Percentiles rank a stretch among this genome's conserved stretches.
Evolutionary conservation across 2,888 invertebrate species (phyloP).

Genomic region (Drosophila maculinotata): DNA sequence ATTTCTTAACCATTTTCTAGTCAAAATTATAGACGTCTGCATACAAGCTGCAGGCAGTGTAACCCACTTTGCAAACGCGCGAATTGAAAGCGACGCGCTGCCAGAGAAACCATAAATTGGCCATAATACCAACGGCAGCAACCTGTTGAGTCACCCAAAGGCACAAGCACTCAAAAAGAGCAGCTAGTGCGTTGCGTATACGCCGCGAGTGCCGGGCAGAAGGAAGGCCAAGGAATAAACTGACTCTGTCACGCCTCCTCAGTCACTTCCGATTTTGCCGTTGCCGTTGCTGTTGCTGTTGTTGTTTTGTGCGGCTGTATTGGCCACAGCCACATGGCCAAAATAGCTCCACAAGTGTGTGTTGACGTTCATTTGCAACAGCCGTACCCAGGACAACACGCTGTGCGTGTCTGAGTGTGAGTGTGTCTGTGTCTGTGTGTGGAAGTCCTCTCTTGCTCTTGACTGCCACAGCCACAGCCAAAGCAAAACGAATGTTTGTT

Average conservation of each 20-base stretch:
- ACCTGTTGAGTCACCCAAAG: conserved; percentile 59
- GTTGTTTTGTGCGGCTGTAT: conserved; percentile 20
- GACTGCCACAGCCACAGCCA: conserved; percentile 24
- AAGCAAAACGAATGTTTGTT: conserved; percentile 48
- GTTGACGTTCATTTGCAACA: conserved; percentile 50
- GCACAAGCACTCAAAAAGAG: conserved; percentile 6
- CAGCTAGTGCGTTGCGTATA: conserved; percentile 54
- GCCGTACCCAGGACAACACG: neutral
- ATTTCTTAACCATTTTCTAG: neutral
- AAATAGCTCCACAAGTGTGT: conserved; percentile 73
- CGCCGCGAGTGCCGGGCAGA: conserved; percentile 58
- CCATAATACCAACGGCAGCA: conserved; percentile 48
- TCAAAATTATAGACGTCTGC: neutral
- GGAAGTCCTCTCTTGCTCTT: conserved; percentile 22
- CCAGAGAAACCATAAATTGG: conserved; percentile 59
- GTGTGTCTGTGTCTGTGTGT: conserved; percentile 17
- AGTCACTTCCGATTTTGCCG: conserved; percentile 11
- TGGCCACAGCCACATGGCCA: conserved; percentile 38
- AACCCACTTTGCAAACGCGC: conserved; percentile 10
- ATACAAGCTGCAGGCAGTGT: conserved; percentile 5
- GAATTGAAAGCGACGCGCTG: conserved; percentile 30
- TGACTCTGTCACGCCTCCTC: conserved; percentile 27
- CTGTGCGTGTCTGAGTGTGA: conserved; percentile 5
- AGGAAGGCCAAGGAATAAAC: conserved; percentile 35
- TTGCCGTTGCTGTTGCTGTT: conserved; percentile 1